Conservation (phyloP, 2,113 vertebrate genomes). For the Sinosuthora webbiana region DNA sequence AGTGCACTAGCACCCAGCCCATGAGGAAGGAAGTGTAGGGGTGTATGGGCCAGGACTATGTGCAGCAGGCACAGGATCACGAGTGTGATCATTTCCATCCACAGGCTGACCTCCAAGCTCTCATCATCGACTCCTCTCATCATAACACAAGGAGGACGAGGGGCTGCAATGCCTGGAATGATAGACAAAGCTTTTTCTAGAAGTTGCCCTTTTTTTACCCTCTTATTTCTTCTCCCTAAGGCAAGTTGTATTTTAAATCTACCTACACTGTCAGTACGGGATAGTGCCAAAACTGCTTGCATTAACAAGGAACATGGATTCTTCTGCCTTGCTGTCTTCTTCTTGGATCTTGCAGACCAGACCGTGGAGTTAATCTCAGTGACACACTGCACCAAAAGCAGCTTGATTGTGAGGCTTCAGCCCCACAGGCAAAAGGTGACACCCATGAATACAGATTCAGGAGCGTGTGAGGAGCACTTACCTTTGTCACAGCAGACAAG, state of each 20-base stretch:
- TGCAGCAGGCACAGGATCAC: neutral
- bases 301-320: neutral
- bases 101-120: neutral
- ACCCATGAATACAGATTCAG: neutral
- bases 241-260: neutral
- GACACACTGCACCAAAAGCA: neutral
- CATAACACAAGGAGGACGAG: neutral
- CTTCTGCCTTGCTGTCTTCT: neutral
- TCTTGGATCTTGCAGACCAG: rapidly evolving
- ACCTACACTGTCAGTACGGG: neutral
- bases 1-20: neutral
- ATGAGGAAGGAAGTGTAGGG: neutral
- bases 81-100: neutral
- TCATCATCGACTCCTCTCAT: neutral
- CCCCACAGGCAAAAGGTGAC: neutral
- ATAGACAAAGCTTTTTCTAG: neutral
- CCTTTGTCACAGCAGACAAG: neutral
- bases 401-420: neutral
- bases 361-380: neutral
- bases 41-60: neutral
- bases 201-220: neutral
- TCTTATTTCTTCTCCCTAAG: neutral
- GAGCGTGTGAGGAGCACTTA: neutral
- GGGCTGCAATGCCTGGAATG: neutral
- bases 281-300: neutral